Evolutionary conservation across 1,140 invertebrate species (phyloP).

Genomic region (Diachasma alloeum): DNA sequence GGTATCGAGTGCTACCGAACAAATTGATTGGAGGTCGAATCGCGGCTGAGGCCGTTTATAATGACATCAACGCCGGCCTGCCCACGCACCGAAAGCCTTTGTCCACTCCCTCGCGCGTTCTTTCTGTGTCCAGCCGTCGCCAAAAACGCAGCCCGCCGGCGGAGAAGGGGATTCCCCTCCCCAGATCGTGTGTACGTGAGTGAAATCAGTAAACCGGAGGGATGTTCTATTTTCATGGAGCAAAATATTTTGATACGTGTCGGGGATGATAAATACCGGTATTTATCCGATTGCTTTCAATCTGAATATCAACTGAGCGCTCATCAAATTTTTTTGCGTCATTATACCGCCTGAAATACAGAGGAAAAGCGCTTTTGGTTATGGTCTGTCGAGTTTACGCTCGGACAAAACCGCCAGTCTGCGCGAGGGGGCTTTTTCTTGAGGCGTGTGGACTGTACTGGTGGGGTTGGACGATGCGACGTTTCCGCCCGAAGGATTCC

Average conservation of each 20-base stretch:
- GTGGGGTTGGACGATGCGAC: constrained; percentile 19
- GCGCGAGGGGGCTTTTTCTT: not conserved
- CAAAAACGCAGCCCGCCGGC: not conserved
- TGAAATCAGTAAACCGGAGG: not conserved
- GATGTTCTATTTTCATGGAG: not conserved
- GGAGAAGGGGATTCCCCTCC: not conserved
- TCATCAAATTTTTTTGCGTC: not conserved
- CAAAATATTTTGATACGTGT: not conserved
- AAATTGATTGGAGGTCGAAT: too few relatives aligned
- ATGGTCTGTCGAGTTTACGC: not conserved
- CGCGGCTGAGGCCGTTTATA: constrained; percentile 40
- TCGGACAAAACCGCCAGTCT: not conserved
- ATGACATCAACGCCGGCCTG: constrained; percentile 42
- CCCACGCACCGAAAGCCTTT: not conserved
- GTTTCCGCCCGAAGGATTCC: constrained; percentile 46
- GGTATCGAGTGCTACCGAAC: too few relatives aligned
- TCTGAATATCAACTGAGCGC: not conserved
- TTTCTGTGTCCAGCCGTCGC: not conserved
- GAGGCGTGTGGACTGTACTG: not conserved
- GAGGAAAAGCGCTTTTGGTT: not conserved
- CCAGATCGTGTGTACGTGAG: not conserved
- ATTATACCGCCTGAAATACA: not conserved
- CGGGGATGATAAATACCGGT: not conserved
- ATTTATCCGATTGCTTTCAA: not conserved
- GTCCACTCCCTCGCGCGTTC: not conserved